Evolutionary conservation across 2,113 vertebrate species (phyloP), one percentile per base, ranked within the genome.

Genomic region (Burhinus oedicnemus): DNA sequence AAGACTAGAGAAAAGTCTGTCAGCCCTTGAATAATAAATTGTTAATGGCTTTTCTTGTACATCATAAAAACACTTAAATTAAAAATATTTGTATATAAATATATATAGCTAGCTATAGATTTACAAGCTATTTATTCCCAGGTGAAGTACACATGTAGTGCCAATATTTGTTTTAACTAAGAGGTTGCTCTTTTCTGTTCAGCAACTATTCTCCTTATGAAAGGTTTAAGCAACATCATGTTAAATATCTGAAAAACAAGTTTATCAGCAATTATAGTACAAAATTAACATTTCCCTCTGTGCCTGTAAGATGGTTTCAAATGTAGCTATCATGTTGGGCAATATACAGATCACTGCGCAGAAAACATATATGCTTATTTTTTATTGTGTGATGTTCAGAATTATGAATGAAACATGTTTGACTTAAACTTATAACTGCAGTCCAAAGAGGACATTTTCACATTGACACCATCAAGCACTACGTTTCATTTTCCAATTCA

Each of bases 181-280:
- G 34, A 90, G 54, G 64, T 30, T 82, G 69, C 27, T 91, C 45
- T 91, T 81, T 80, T 64, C 64, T 74, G 72, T 83, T 83, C 55
- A 78, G 60, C 55, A 83, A 7, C 72, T 71, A 68, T 5, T 75
- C 42, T 76, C 47, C 65, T 92, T 72, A 84, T 55, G 34, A 71
- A 89, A 91, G 19, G 36, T 76, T 93, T 80, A 77, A 90, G 75
- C 58, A 95, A 25, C 60, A 62, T 75, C 34, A 47, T 23, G 19
- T 32, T 72, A 92, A 83, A 64, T 44, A 71, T 14, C 65, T 51
- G 52, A 76, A 89, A 27, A 81, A 83, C 64, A 55, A 81, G 57
- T 76, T 92, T 82, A 82, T 79, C 54, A 93, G 49, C 40, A 91
- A 55, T 79, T 83, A 45, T 27, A 42, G 27, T 18, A 54, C 27